A percentile compares a stretch with the other conserved stretches of the same genome.
These are phyloP conservation scores for Perizoma affinitatum DNA, from an alignment of 2,888 invertebrate species.

Conservation along the genomic window DNA sequence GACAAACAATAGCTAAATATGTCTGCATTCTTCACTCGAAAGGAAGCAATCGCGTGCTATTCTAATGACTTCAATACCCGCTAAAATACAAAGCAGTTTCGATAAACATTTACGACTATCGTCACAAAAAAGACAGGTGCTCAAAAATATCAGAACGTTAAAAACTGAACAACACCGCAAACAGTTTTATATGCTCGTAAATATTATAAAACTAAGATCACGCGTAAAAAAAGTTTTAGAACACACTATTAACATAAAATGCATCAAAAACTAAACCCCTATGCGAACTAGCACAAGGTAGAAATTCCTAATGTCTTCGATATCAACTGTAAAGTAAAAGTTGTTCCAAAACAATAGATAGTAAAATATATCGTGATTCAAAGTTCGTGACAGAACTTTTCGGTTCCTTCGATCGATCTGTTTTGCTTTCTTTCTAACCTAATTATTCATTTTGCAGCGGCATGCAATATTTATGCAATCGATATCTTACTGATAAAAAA, in stretches of 20 bases:
- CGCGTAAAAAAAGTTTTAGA: slow-evolving; percentile 36
- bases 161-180: slow-evolving; percentile 70
- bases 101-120: slow-evolving; percentile 58
- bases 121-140: slow-evolving; percentile 70
- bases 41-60: slow-evolving; percentile 38
- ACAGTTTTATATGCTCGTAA: slow-evolving; percentile 80
- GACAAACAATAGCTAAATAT: slow-evolving; percentile 46
- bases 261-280: slow-evolving; percentile 23
- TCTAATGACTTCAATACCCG: slow-evolving; percentile 47
- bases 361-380: slow-evolving; percentile 78
- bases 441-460: slow-evolving; percentile 69
- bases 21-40: slow-evolving; percentile 27
- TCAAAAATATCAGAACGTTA: slow-evolving; percentile 58
- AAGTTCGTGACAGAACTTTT: slow-evolving; percentile 61
- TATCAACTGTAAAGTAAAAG: slow-evolving; percentile 36
- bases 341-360: slow-evolving; percentile 57
- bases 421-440: slow-evolving; percentile 55
- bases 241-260: slow-evolving; percentile 25
- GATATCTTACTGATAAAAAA: slow-evolving; percentile 2
- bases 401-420: slow-evolving; percentile 41
- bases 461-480: slow-evolving; percentile 24
- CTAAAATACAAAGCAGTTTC: slow-evolving; percentile 44
- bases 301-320: slow-evolving; percentile 36
- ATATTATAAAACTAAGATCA: slow-evolving; percentile 67
- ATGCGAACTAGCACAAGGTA: slow-evolving; percentile 44